Percentiles rank a stretch among this genome's conserved stretches.
phyloP scores from a whole-genome alignment of 2,113 vertebrate genomes.

The Loxodonta africana region DNA sequence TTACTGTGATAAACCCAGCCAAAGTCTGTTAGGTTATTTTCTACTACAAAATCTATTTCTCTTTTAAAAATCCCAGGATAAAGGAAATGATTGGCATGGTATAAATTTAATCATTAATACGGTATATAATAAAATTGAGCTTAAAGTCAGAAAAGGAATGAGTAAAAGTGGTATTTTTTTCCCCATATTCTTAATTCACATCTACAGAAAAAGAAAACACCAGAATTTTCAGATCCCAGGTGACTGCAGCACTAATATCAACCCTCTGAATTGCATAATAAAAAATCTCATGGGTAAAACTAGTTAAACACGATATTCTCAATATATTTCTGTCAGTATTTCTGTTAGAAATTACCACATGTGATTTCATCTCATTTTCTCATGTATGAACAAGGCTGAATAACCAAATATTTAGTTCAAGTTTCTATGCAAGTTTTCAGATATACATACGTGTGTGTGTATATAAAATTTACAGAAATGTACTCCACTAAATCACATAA shows the following conservation, averaged over 20 bases:
- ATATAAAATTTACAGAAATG: background rate
- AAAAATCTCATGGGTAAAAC: conserved; percentile 29
- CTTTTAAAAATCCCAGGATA: conserved; percentile 72
- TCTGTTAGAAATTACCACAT: conserved; percentile 17
- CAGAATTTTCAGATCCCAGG: conserved; percentile 48
- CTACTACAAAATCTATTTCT: conserved; percentile 61
- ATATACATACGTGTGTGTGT: background rate
- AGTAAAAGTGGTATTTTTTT: conserved; percentile 56
- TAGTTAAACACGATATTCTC: conserved; percentile 38
- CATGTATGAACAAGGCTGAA: background rate
- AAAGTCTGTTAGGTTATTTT: conserved; percentile 42
- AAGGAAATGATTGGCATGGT: conserved; percentile 65
- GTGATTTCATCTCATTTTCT: conserved; percentile 25
- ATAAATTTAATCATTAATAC: conserved; percentile 64
- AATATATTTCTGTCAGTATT: background rate
- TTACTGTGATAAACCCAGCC: conserved; percentile 74
- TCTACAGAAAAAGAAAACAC: conserved; percentile 42
- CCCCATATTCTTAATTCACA: conserved; percentile 44
- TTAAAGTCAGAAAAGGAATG: conserved; percentile 50
- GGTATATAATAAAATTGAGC: conserved; percentile 50
- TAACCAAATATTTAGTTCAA: background rate
- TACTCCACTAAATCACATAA: conserved; percentile 18
- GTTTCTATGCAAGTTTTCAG: conserved; percentile 63
- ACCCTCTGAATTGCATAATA: background rate
- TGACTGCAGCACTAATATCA: conserved; percentile 17